Percentiles rank a stretch among this genome's conserved stretches.
phyloP scores from a whole-genome alignment of 2,888 invertebrate species.

The Achlya flavicornis region DNA sequence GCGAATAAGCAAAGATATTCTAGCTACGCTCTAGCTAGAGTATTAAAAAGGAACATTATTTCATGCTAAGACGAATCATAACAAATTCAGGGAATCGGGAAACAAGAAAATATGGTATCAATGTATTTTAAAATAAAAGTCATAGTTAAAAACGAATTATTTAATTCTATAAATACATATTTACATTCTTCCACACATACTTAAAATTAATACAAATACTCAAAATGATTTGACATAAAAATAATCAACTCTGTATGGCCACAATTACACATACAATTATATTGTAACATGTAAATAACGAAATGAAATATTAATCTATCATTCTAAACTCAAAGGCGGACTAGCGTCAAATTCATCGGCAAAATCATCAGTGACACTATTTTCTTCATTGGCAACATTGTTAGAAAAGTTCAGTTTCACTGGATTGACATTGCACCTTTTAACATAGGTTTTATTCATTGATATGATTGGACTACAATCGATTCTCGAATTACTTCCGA shows the following conservation, averaged over 20 bases:
- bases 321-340: constrained; percentile 75
- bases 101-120: too few relatives aligned
- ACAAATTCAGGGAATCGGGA: too few relatives aligned
- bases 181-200: background rate
- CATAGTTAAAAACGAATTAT: background rate
- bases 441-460: constrained; percentile 52
- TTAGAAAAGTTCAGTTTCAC: constrained; percentile 57
- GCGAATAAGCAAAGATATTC: too few relatives aligned
- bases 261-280: constrained; percentile 1
- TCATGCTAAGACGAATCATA: too few relatives aligned
- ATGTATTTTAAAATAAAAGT: background rate
- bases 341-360: constrained; percentile 73
- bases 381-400: constrained; percentile 35
- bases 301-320: constrained; percentile 15
- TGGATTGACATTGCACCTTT: constrained; percentile 54
- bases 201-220: background rate
- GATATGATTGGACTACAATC: constrained; percentile 52
- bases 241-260: background rate
- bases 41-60: too few relatives aligned
- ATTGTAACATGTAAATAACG: background rate
- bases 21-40: too few relatives aligned
- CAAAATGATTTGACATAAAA: background rate
- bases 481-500: background rate
- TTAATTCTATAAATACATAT: background rate
- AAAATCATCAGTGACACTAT: constrained; percentile 57